These are phyloP conservation scores for Sorex araneus DNA, from an alignment of 2,113 vertebrate species.

Conservation along the genomic window DNA sequence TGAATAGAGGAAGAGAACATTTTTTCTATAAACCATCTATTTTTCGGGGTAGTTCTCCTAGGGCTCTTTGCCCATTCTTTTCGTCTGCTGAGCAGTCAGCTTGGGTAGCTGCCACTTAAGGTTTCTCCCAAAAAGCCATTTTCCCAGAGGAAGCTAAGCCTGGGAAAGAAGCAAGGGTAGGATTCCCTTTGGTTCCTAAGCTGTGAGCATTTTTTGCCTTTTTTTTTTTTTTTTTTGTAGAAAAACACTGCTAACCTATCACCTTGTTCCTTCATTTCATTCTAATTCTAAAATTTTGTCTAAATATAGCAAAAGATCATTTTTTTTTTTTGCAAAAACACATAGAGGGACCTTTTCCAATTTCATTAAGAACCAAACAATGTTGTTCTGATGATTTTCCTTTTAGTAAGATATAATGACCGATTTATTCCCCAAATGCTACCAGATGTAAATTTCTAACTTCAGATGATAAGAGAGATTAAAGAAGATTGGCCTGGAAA, in stretches of 20 bases:
- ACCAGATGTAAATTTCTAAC: neutral
- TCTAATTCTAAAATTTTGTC: constrained; percentile 29
- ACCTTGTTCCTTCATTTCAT: constrained; percentile 68
- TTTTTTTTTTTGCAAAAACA: constrained; percentile 7
- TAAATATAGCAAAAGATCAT: constrained; percentile 38
- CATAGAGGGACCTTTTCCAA: neutral
- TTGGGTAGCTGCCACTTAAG: constrained; percentile 77
- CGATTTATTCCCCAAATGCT: constrained; percentile 17
- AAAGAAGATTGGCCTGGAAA: neutral
- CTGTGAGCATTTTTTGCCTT: neutral
- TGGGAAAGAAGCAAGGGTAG: constrained; percentile 76
- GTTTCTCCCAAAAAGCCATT: constrained; percentile 68
- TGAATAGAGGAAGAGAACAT: neutral
- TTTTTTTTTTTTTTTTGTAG: neutral
- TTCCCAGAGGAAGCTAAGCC: constrained; percentile 78
- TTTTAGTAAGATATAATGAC: constrained; percentile 6
- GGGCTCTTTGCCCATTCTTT: constrained; percentile 74
- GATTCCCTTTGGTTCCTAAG: constrained; percentile 71
- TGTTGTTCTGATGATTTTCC: neutral
- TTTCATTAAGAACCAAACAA: neutral
- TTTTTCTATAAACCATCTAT: constrained; percentile 56
- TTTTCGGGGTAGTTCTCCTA: constrained; percentile 42
- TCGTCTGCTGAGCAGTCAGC: constrained; percentile 55
- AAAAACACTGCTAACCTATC: constrained; percentile 53
- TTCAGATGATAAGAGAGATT: neutral